Base-by-base conservation (phyloP, 2,888 invertebrate species). In the Drosophila yooni region DNA sequence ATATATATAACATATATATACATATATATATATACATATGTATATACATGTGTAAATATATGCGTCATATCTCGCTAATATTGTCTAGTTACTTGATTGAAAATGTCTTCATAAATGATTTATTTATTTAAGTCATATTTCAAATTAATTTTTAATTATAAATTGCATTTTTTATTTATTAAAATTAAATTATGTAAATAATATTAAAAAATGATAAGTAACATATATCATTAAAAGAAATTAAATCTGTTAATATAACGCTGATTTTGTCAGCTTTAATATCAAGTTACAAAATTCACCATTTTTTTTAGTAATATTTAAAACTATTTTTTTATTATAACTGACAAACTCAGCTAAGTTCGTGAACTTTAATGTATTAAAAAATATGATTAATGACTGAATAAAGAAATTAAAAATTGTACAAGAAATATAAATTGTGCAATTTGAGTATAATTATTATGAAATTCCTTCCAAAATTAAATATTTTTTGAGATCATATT, bases 101-200 rank as follows among this genome's bases (percentile, higher is more conserved):
- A 36, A 36, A 0, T 15, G 13, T 2, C 6, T 6, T n/a, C 0
- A 0, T 11, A 11, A 21, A 13, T 6, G 0, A 11, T 11, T 43
- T 21, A 1, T 10, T 43, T 15, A 6, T n/a, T n/a, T 5, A 6
- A n/a, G 1, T 2, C 7, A 43, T 3, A 3, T 46, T 21, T 46
- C 3, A 13, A 46, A 46, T 7, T 7, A 3, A 13, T 46, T 43
- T 43, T 3, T 7, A 8, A 7, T 15, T 15, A 21, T 7, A 0
- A 4, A 7, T 15, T 15, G 3, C 3, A 46, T 2, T 21, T 21
- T 21, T 21, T 21, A 21, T 1, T 21, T 21, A 21, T 21, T 1
- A 21, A 1, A 21, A 21, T 21, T 21, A 21, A 21, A 21, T 21
- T 1, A 21, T 21, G 1, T 21, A 21, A 21, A 21, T 21, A 21